These are phyloP conservation scores for Icerya purchasi DNA, from an alignment of 2,888 invertebrate genomes.

Conservation along the genomic window DNA sequence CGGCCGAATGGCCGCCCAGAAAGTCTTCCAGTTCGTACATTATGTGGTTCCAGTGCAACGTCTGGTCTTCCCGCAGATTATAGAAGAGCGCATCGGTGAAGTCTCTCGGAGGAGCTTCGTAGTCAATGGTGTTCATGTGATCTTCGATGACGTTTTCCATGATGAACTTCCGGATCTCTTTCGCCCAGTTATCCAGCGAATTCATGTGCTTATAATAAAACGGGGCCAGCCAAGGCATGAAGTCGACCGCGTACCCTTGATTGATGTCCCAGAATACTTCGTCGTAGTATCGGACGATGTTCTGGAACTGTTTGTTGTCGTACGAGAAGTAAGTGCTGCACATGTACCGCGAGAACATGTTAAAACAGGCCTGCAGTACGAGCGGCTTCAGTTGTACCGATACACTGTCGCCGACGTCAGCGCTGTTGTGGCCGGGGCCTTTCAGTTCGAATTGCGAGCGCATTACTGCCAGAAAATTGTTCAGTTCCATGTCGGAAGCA, in stretches of 20 bases:
- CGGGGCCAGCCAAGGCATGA: constrained; percentile 58
- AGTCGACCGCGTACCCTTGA: constrained; percentile 59
- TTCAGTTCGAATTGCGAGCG: constrained; percentile 22
- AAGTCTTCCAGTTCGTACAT: constrained; percentile 70
- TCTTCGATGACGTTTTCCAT: constrained; percentile 28
- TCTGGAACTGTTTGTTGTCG: constrained; percentile 42
- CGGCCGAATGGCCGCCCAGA: constrained; percentile 67
- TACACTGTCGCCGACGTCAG: constrained; percentile 19
- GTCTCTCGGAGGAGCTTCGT: constrained; percentile 28
- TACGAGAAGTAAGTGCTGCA: constrained; percentile 55
- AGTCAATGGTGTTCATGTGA: constrained; percentile 24
- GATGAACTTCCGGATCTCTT: constrained; percentile 43
- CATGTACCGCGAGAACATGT: constrained; percentile 72
- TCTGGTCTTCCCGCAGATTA: constrained; percentile 40
- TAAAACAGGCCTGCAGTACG: constrained; percentile 50
- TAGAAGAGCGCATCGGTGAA: constrained; percentile 58
- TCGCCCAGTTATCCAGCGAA: constrained; percentile 46
- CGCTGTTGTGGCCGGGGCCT: constrained; percentile 4
- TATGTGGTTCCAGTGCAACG: constrained; percentile 53
- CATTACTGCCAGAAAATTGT: constrained; percentile 36
- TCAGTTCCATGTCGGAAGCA: constrained; percentile 37
- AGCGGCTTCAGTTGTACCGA: constrained; percentile 41
- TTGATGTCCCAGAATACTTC: constrained; percentile 83
- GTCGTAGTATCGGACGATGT: constrained; percentile 50
- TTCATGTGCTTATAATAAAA: constrained; percentile 43